phyloP scores from a whole-genome alignment of 2,797 vertebrate species.

The Columba guinea region DNA sequence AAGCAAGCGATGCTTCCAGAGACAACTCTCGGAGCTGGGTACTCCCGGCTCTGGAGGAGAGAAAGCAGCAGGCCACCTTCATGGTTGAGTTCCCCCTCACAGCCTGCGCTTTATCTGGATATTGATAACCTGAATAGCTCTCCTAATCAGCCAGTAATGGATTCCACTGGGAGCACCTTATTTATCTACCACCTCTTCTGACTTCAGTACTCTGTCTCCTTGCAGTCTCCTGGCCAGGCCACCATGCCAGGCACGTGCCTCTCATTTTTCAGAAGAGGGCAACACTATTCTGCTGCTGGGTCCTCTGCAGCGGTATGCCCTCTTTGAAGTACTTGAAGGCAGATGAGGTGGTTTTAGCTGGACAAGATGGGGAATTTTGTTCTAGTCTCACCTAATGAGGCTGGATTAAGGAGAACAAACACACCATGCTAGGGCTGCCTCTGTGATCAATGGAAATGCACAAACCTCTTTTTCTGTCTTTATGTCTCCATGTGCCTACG shows the following conservation, averaged over 20 bases:
- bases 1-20: not conserved
- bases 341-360: not conserved
- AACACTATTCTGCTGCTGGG: not conserved
- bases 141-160: conserved; percentile 39
- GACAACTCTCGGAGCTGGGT: rapidly evolving
- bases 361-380: conserved; percentile 4
- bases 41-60: not conserved
- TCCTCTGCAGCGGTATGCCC: rapidly evolving
- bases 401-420: conserved; percentile 41
- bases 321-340: not conserved
- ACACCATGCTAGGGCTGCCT: rapidly evolving
- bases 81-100: conserved; percentile 26
- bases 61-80: conserved; percentile 49
- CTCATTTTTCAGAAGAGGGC: not conserved
- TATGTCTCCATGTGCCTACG: not conserved
- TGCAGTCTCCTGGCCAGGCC: not conserved
- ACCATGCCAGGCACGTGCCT: rapidly evolving
- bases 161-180: conserved; percentile 1
- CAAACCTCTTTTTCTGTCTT: not conserved
- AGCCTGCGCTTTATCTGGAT: conserved; percentile 49
- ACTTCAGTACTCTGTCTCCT: conserved; percentile 9
- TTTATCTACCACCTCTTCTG: conserved; percentile 31
- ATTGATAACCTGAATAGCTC: conserved; percentile 28
- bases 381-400: conserved; percentile 9
- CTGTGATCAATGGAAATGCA: rapidly evolving